phyloP scores from a whole-genome alignment of 2,888 invertebrate species.

The Caenorhabditis auriculariae region DNA sequence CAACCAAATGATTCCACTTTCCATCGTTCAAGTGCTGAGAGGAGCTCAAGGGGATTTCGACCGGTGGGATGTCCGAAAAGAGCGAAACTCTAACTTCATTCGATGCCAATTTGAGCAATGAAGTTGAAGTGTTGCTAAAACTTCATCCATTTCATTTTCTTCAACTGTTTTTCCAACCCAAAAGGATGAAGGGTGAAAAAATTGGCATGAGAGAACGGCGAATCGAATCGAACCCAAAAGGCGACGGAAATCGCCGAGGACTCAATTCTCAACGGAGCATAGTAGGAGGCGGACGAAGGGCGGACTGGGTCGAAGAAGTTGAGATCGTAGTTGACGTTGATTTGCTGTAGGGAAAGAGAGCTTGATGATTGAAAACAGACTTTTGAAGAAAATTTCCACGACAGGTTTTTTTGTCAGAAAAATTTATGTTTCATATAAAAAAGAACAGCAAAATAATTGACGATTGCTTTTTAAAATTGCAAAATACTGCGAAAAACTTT shows the following conservation, averaged over 20 bases:
- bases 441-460: too few species aligned
- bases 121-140: not conserved
- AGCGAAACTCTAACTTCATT: slow-evolving; percentile 12
- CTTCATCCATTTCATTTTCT: not conserved
- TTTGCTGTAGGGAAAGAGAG: slow-evolving; percentile 68
- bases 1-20: slow-evolving; percentile 77
- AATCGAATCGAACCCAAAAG: slow-evolving; percentile 93
- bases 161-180: not conserved
- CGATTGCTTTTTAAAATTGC: too few species aligned
- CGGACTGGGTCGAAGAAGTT: slow-evolving; percentile 85
- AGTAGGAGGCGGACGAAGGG: slow-evolving; percentile 86
- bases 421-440: too few species aligned
- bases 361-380: too few species aligned
- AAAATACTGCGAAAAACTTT: too few species aligned
- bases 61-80: slow-evolving; percentile 19
- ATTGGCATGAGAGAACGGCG: slow-evolving; percentile 76
- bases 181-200: slow-evolving; percentile 77
- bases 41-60: slow-evolving; percentile 40
- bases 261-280: slow-evolving; percentile 76
- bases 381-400: too few species aligned
- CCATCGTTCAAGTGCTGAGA: slow-evolving; percentile 78
- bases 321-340: slow-evolving; percentile 94
- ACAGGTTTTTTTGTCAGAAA: too few species aligned
- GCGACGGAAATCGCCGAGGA: slow-evolving; percentile 81
- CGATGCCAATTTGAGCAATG: slow-evolving; percentile 11